Conservation (phyloP, 2,113 vertebrate genomes). For the Circaetus cinerascens region DNA sequence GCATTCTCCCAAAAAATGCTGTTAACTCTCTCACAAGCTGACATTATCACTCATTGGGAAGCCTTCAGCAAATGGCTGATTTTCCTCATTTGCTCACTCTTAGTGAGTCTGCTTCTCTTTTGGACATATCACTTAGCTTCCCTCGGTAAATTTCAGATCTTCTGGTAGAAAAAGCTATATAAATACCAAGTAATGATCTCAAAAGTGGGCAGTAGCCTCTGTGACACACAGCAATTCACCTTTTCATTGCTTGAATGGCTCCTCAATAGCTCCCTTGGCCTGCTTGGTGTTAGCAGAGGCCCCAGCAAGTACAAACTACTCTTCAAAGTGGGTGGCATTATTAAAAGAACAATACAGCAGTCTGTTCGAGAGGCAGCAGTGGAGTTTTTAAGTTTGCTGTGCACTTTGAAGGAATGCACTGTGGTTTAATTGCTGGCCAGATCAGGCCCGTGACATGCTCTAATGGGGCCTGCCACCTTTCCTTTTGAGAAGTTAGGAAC, state of each 20-base stretch:
- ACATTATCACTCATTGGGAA: not conserved
- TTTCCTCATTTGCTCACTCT: not conserved
- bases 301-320: not conserved
- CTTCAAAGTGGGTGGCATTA: slow-evolving; percentile 6
- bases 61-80: not conserved
- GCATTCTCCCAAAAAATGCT: not conserved
- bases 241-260: not conserved
- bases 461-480: not conserved
- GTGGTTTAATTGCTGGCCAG: not conserved
- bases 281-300: not conserved
- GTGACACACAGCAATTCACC: not conserved
- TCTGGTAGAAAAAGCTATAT: not conserved
- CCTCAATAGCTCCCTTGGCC: not conserved
- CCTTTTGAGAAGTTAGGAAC: not conserved
- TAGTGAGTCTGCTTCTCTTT: not conserved
- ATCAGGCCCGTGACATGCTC: not conserved
- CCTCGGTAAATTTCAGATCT: not conserved
- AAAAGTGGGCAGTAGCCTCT: not conserved
- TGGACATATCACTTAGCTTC: not conserved
- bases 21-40: not conserved
- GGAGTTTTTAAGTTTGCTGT: not conserved
- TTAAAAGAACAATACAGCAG: slow-evolving; percentile 1
- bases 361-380: not conserved
- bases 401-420: not conserved
- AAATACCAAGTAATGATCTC: not conserved